Evolutionary conservation across 2,888 invertebrate species (phyloP).

Genomic region (Euzophera pinguis): DNA sequence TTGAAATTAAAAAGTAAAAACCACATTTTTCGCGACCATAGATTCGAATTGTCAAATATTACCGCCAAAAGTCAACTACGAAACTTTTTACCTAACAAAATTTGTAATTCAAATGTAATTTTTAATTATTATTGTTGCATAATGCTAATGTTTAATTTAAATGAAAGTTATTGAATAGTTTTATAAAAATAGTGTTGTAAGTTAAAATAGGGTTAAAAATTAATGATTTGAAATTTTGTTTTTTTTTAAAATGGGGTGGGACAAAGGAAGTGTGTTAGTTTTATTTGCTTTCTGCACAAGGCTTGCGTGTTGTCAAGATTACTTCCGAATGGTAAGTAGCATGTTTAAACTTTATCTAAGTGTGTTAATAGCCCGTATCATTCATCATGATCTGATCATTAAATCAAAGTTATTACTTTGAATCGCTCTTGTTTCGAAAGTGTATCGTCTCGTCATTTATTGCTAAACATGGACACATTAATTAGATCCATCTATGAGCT

Average conservation of each 20-base stretch:
- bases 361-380: not conserved
- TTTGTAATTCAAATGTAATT: constrained; percentile 1
- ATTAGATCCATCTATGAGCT: too few relatives aligned
- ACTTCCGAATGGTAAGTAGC: constrained; percentile 68
- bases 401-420: not conserved
- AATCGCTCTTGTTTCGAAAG: not conserved
- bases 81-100: constrained; percentile 14
- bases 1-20: constrained; percentile 19
- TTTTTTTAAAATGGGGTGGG: constrained; percentile 47
- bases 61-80: constrained; percentile 28
- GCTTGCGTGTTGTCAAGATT: constrained; percentile 56
- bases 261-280: constrained; percentile 33
- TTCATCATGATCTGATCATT: not conserved
- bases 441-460: too few relatives aligned
- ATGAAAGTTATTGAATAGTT: constrained; percentile 15
- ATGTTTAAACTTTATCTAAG: not conserved
- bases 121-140: not conserved
- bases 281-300: constrained; percentile 67
- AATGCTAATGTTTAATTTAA: constrained; percentile 10
- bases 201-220: constrained; percentile 18
- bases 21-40: not conserved
- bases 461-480: too few relatives aligned
- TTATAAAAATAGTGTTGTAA: constrained; percentile 19
- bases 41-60: constrained; percentile 27
- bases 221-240: constrained; percentile 33